Base-by-base conservation (phyloP, 2,888 invertebrate species). In the Pseudococcus longispinus region DNA sequence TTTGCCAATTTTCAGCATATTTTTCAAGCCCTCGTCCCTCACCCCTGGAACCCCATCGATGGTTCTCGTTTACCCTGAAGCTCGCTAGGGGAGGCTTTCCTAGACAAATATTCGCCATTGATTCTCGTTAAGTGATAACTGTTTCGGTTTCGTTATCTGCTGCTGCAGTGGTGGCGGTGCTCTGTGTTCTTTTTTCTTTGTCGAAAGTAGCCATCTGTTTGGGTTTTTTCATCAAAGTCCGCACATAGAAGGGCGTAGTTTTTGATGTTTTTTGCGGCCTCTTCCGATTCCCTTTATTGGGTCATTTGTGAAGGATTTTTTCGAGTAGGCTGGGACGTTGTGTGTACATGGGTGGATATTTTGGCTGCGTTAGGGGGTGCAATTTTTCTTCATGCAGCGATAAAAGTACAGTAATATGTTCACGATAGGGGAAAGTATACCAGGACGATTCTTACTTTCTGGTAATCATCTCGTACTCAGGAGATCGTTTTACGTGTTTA, bases 1-100 rank as follows among this genome's bases (percentile, higher is more conserved):
- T 80, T 80, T 20, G 77, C 77, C 77, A 37, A 80, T 80, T 80
- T 42, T 80, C 77, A 42, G 42, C 77, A 80, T 80, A 80, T 80
- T 80, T 80, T 42, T 80, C 42, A 80, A 42, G 6, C 29, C 29
- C 70, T 18, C 23, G n/a, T 18, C n/a, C 55, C n/a, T 6, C n/a
- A 6, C n/a, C 37, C 8, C 37, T 4, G 37, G 37, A 51, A 20
- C 55, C 0, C 60, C 8, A 1, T 20, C 20, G 23, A 6, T 23
- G 23, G 55, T n/a, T n/a, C 55, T 55, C 55, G 15, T 55, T n/a
- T 23, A 60, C 23, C 60, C 60, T 13, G 60, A 60, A 60, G 60
- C 60, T 60, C 60, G 60, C 60, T 23, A 60, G 29, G 74, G 32
- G 74, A 80, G 42, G 42, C 3, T 15, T 26, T n/a, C 2, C 70